A percentile compares a stretch with the other conserved stretches of the same genome.
phyloP scores from a whole-genome alignment of 2,888 invertebrate species.

The Leptinotarsa rubiginosa region DNA sequence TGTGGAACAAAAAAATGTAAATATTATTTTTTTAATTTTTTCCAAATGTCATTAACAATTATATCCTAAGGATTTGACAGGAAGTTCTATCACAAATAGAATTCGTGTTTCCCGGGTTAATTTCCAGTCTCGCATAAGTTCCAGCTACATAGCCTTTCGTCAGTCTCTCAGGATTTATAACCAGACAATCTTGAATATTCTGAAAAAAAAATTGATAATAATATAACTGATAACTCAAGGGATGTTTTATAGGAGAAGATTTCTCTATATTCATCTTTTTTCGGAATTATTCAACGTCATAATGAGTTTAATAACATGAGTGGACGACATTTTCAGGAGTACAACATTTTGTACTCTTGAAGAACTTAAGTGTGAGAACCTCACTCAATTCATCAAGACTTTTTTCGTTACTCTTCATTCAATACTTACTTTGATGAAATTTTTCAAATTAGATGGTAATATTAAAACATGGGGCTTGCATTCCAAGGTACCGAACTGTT shows the following conservation, averaged over 20 bases:
- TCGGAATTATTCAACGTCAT: too few species aligned
- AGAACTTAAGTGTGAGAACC: too few species aligned
- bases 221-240: constrained; percentile 1
- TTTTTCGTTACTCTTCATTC: not conserved
- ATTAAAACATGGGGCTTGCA: constrained; percentile 84
- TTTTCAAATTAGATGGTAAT: constrained; percentile 85
- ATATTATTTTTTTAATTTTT: not conserved
- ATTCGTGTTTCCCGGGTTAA: constrained; percentile 59
- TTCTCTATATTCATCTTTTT: too few species aligned
- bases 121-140: constrained; percentile 78
- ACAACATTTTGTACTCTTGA: too few species aligned
- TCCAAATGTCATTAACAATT: constrained; percentile 15
- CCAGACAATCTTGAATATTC: constrained; percentile 82
- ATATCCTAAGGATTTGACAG: constrained; percentile 52
- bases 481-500: constrained; percentile 77
- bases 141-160: constrained; percentile 81
- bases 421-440: constrained; percentile 79
- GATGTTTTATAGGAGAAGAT: too few species aligned
- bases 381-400: too few species aligned
- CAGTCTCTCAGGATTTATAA: constrained; percentile 88
- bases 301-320: too few species aligned
- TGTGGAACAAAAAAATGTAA: not conserved
- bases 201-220: constrained; percentile 64
- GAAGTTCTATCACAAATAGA: constrained; percentile 47
- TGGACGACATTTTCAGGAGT: too few species aligned